Evolutionary conservation across 2,113 vertebrate genomes (phyloP).

Genomic region (Rostratula benghalensis): DNA sequence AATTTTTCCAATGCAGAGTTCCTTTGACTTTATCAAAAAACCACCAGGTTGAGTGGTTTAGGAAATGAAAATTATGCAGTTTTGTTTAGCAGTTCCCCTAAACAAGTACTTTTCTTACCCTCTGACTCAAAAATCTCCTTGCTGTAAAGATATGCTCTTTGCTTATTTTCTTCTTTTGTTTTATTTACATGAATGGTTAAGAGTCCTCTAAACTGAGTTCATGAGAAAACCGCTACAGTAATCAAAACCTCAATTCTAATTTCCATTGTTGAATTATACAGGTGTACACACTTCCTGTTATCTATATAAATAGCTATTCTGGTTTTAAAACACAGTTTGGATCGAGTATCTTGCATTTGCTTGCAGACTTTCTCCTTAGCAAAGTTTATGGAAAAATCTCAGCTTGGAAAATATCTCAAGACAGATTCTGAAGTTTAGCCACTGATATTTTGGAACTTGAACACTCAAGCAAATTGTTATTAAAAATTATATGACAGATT

Average conservation of each 20-base stretch:
- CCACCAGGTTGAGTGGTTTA: not conserved
- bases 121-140: not conserved
- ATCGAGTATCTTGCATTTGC: not conserved
- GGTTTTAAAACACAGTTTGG: not conserved
- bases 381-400: not conserved
- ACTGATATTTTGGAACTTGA: not conserved
- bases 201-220: not conserved
- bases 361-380: not conserved
- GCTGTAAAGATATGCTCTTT: not conserved
- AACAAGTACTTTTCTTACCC: not conserved
- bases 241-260: not conserved
- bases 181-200: not conserved
- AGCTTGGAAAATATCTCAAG: not conserved
- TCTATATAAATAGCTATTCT: not conserved
- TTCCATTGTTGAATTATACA: not conserved
- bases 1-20: not conserved
- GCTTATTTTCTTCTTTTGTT: not conserved
- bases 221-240: not conserved
- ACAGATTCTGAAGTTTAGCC: not conserved
- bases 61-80: not conserved
- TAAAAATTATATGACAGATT: not conserved
- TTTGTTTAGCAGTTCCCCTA: not conserved
- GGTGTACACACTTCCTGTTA: not conserved
- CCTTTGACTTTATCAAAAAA: not conserved
- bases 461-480: not conserved